A percentile compares a stretch with the other conserved stretches of the same genome.
Conservation (phyloP, 2,797 vertebrate genomes). For the Siniperca undulata region DNA sequence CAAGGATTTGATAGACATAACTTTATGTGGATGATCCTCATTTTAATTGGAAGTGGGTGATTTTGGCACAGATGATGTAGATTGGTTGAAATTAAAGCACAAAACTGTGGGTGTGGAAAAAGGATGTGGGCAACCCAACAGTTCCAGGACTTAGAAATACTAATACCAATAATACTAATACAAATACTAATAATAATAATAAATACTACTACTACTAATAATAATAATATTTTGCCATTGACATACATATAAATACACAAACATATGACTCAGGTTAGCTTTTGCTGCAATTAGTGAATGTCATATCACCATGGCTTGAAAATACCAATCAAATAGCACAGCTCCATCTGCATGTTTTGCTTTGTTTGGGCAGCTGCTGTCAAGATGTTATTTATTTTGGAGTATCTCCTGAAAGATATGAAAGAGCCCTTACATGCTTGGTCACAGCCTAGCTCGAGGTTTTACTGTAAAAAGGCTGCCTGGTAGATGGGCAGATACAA, state of each 20-base stretch:
- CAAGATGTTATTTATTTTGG: conserved; percentile 55
- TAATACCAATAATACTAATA: no score
- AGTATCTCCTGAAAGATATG: conserved; percentile 45
- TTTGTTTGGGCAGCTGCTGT: conserved; percentile 50
- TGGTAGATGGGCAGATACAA: conserved; percentile 15
- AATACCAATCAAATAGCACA: conserved; percentile 1
- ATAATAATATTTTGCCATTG: background rate
- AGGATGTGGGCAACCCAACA: conserved; percentile 33
- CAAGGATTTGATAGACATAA: conserved; percentile 48
- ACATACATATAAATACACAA: background rate
- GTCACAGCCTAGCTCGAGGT: conserved; percentile 16
- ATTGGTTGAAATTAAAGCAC: conserved; percentile 41
- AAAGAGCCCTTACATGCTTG: conserved; percentile 44
- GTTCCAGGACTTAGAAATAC: conserved; percentile 30
- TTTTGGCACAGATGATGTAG: conserved; percentile 53
- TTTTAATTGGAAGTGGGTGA: conserved; percentile 66
- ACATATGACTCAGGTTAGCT: background rate
- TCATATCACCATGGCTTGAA: background rate
- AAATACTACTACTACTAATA: no score
- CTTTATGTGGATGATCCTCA: conserved; percentile 51
- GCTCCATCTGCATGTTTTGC: conserved; percentile 44
- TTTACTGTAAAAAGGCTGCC: conserved; percentile 21
- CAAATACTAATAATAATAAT: no score
- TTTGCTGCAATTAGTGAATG: background rate
- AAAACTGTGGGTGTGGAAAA: conserved; percentile 53